Base-by-base conservation (phyloP, 2,888 invertebrate genomes). In the Argyresthia albistria region DNA sequence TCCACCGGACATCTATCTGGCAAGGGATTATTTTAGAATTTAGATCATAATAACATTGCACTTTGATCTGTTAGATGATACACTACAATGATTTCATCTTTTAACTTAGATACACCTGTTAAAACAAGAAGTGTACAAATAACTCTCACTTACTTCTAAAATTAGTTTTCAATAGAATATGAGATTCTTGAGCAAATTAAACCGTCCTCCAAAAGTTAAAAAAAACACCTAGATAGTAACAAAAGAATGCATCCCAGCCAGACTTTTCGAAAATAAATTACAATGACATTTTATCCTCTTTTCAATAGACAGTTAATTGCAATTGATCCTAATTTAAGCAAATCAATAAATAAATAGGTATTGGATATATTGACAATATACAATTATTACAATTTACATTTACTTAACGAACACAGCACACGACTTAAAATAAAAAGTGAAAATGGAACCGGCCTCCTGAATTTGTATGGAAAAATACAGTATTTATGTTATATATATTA, bases 341-440 rank as follows among this genome's bases (percentile, higher is more conserved):
- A 52, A 80, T 80, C 78, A 87, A 86, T 86, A 87, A 88, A 88
- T 88, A 84, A 84, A 83, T 81, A 83, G n/a, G 43, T 55, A 54
- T 80, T 74, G 76, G 76, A 78, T 80, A 69, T 80, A 81, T 79
- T 73, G 80, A 83, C 79, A 86, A 80, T 83, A 76, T 87, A 87
- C 87, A 84, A 77, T 82, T 82, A 80, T 80, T 82, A 83, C 80
- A 84, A 80, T 83, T 84, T 86, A 86, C 82, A 86, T 71, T 74
- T 73, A 80, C 77, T 79, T 84, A 84, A 83, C 82, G 79, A 86
- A 86, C 87, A 86, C 87, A 86, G 87, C 87, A 84, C 87, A 84
- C 86, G 78, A 72, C 25, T 25, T 25, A 69, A 69, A 72, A 73
- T 68, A 67, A 69, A 64, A 67, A 65, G 68, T 46, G 67, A 69